Conservation (phyloP, 2,113 vertebrate genomes). For the Rhombomys opimus region DNA sequence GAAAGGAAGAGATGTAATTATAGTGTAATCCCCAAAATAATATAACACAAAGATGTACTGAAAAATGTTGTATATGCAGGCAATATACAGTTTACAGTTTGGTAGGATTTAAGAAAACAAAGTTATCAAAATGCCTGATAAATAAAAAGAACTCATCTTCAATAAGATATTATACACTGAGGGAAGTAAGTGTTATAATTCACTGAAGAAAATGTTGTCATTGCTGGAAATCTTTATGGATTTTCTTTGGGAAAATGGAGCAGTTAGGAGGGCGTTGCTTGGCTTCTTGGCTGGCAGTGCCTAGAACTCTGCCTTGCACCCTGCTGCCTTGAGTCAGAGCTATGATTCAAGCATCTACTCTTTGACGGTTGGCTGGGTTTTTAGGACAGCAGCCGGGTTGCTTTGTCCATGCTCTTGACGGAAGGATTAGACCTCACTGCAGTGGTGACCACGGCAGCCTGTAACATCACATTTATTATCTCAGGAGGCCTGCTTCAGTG, state of each 20-base stretch:
- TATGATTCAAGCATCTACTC: neutral
- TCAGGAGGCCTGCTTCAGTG: neutral
- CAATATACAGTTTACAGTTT: neutral
- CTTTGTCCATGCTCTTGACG: neutral
- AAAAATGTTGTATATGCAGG: neutral
- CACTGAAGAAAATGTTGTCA: neutral
- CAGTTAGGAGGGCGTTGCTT: neutral
- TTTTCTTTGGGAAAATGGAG: neutral
- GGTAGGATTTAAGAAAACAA: neutral
- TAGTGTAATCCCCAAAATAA: neutral
- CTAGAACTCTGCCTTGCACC: neutral
- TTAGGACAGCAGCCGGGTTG: neutral
- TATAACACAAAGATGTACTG: neutral
- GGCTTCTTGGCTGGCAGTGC: neutral
- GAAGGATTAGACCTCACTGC: neutral
- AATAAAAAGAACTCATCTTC: neutral
- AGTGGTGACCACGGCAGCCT: neutral
- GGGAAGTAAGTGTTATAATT: neutral
- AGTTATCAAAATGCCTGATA: neutral
- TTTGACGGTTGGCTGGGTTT: neutral
- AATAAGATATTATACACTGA: neutral
- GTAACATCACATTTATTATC: neutral
- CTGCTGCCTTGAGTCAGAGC: neutral
- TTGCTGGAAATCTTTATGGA: neutral
- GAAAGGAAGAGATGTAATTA: neutral